Evolutionary conservation across 2,888 invertebrate genomes (phyloP).

Genomic region (Oscheius sp.): DNA sequence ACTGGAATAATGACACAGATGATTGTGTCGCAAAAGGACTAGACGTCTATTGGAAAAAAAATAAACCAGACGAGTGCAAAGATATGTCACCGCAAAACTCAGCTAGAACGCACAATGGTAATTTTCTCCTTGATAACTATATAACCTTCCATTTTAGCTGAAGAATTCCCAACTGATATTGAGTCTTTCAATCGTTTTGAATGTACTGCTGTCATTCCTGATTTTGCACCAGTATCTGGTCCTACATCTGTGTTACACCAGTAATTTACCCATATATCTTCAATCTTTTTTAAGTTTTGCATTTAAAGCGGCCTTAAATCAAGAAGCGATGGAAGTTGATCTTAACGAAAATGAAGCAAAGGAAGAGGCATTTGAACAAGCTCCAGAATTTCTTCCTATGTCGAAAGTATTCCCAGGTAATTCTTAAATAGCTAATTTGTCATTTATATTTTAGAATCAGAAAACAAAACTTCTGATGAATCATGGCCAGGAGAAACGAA

Average conservation of each 20-base stretch:
- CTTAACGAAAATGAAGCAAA: not conserved
- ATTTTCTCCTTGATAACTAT: not conserved
- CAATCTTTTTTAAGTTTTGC: not conserved
- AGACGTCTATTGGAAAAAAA: not conserved
- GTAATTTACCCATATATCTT: not conserved
- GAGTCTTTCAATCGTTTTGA: conserved; percentile 1
- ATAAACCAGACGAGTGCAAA: not conserved
- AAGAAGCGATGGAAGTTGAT: not conserved
- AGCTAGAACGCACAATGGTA: not conserved
- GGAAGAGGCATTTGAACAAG: not conserved
- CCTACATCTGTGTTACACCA: not conserved
- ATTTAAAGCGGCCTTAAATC: not conserved
- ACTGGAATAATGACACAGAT: conserved; percentile 10
- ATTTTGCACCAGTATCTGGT: not conserved
- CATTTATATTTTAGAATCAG: not conserved
- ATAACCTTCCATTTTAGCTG: not conserved
- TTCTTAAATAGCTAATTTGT: too few species aligned
- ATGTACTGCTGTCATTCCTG: not conserved
- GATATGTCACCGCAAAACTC: not conserved
- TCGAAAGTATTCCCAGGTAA: too few species aligned
- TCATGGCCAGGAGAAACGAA: not conserved
- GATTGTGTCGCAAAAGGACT: not conserved
- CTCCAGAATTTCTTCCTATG: not conserved
- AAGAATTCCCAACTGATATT: conserved; percentile 3
- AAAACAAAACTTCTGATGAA: not conserved